A percentile compares a stretch with the other conserved stretches of the same genome.
Evolutionary conservation across 2,113 vertebrate species (phyloP).

Genomic region (Struthio camelus): DNA sequence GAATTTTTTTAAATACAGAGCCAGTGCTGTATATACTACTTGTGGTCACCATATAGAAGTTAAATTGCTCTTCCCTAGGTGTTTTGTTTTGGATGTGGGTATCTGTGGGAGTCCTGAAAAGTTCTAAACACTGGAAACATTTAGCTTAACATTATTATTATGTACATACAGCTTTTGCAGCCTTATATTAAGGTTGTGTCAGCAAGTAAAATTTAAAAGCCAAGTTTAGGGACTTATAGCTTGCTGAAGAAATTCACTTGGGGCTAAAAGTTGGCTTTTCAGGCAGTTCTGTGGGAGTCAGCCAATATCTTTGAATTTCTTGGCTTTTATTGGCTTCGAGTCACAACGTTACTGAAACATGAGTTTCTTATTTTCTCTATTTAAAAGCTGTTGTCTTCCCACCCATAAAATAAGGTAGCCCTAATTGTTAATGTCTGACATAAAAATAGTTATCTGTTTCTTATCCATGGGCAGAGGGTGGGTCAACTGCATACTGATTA

Average conservation of each 20-base stretch:
- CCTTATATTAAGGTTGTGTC: slow-evolving; percentile 38
- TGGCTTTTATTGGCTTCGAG: slow-evolving; percentile 41
- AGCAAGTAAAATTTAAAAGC: slow-evolving; percentile 43
- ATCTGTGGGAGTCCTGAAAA: not conserved
- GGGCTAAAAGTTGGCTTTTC: slow-evolving; percentile 49
- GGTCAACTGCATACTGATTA: slow-evolving; percentile 47
- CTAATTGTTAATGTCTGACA: not conserved
- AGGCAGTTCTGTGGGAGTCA: slow-evolving; percentile 46
- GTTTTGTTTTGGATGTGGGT: not conserved
- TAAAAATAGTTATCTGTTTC: slow-evolving; percentile 31
- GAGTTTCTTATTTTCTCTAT: slow-evolving; percentile 48
- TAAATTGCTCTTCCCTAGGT: not conserved
- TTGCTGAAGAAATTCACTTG: slow-evolving; percentile 21
- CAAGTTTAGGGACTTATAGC: slow-evolving; percentile 25
- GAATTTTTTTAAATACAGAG: not conserved
- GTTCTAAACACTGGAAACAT: not conserved
- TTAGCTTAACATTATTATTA: not conserved
- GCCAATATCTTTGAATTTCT: slow-evolving; percentile 44
- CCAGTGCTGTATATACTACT: not conserved
- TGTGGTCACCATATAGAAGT: not conserved
- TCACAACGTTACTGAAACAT: slow-evolving; percentile 44
- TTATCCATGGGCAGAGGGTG: slow-evolving; percentile 29
- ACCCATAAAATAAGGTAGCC: slow-evolving; percentile 34
- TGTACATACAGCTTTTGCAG: not conserved
- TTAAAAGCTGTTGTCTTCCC: slow-evolving; percentile 37